Percentiles rank a stretch among this genome's conserved stretches.
Evolutionary conservation across 2,888 invertebrate species (phyloP).

Genomic region (Pinctada fucata): DNA sequence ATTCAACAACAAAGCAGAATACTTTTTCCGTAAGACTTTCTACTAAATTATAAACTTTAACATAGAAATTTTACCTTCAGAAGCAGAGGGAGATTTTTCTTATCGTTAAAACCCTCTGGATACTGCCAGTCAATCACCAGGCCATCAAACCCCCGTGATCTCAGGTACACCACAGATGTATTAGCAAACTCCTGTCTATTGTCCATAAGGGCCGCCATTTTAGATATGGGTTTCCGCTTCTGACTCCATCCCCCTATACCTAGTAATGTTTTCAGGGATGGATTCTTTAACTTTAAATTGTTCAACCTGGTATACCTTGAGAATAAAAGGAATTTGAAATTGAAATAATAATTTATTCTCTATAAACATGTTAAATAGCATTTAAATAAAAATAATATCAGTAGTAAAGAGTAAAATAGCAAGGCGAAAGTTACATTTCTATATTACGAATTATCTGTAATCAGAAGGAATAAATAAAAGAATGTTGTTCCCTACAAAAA

Average conservation of each 20-base stretch:
- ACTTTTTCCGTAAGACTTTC: no score
- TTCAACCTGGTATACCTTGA: constrained; percentile 58
- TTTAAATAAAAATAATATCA: no score
- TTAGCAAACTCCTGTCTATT: constrained; percentile 52
- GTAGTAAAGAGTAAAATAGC: no score
- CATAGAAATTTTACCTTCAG: constrained; percentile 32
- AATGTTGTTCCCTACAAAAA: no score
- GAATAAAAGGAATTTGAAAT: not conserved
- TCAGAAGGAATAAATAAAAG: no score
- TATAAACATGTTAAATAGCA: no score
- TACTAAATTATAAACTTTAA: not conserved
- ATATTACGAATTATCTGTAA: no score
- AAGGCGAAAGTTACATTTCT: no score
- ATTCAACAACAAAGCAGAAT: no score
- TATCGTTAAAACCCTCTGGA: constrained; percentile 59
- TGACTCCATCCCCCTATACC: constrained; percentile 67
- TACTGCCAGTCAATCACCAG: constrained; percentile 68
- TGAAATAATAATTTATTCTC: no score
- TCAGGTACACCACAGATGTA: constrained; percentile 53
- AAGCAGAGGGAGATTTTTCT: constrained; percentile 44
- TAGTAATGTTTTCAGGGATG: constrained; percentile 55
- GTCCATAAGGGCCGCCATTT: constrained; percentile 50
- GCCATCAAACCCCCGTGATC: constrained; percentile 59
- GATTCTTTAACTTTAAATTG: constrained; percentile 55
- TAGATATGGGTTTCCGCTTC: constrained; percentile 55